Evolutionary conservation across 2,888 invertebrate genomes (phyloP).

Genomic region (Petrophora chlorosata): DNA sequence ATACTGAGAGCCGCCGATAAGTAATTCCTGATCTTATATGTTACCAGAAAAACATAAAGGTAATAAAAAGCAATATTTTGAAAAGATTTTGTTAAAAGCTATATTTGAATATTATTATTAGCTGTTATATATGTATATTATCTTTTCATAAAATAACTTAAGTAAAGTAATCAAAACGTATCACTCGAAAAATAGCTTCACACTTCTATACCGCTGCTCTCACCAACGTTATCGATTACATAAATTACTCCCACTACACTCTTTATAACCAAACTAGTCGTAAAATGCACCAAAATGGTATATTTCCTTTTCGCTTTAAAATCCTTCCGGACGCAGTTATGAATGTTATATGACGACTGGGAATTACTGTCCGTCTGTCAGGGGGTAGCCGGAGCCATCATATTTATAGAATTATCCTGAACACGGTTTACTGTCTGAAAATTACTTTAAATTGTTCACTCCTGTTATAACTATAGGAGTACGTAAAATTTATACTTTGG

Average conservation of each 20-base stretch:
- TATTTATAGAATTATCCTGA: constrained; percentile 32
- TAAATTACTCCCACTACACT: constrained; percentile 28
- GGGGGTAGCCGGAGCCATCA: constrained; percentile 25
- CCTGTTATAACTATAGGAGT: neutral
- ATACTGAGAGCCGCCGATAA: neutral
- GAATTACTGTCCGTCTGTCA: constrained; percentile 34
- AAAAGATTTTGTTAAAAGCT: too few species aligned
- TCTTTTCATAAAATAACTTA: too few species aligned
- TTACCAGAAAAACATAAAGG: neutral
- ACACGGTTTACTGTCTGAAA: constrained; percentile 13
- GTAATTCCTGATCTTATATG: neutral
- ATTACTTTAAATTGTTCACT: constrained; percentile 1
- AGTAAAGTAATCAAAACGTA: too few species aligned
- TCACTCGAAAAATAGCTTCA: too few species aligned
- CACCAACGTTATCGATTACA: constrained; percentile 28
- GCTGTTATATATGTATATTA: too few species aligned
- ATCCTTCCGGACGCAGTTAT: constrained; percentile 56
- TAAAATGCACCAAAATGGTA: constrained; percentile 38
- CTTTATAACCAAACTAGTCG: constrained; percentile 29
- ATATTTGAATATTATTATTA: too few species aligned
- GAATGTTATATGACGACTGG: constrained; percentile 52
- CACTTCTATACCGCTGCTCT: too few species aligned
- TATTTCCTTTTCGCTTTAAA: constrained; percentile 53
- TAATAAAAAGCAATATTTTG: neutral
- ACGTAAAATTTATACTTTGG: too few species aligned